Percentiles rank a stretch among this genome's conserved stretches.
phyloP scores from a whole-genome alignment of 1,140 invertebrate genomes.

The Phymorhynchus buccinoides region DNA sequence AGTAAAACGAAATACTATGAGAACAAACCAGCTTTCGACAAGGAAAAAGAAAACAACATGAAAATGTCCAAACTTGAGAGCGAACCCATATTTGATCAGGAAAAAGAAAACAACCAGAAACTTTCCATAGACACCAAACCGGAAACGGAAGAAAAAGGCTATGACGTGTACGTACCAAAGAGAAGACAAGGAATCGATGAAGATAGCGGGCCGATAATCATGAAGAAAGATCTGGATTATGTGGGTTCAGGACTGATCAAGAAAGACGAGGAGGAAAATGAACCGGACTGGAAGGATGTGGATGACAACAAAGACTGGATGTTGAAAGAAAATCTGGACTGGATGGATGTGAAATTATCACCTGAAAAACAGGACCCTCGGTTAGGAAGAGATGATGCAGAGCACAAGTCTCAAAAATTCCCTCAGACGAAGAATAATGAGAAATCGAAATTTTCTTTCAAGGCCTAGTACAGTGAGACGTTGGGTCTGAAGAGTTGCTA shows the following conservation, averaged over 20 bases:
- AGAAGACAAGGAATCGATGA: neutral
- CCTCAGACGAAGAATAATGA: no score
- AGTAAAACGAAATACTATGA: slow-evolving; percentile 1
- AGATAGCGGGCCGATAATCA: neutral
- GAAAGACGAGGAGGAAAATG: neutral
- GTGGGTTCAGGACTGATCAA: slow-evolving; percentile 30
- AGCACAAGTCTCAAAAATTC: no score
- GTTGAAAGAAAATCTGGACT: neutral
- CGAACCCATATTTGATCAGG: neutral
- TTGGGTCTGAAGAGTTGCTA: no score
- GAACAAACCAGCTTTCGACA: neutral
- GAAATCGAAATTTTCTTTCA: no score
- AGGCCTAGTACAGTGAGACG: no score
- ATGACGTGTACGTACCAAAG: neutral
- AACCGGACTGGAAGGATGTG: neutral
- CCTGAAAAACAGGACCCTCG: no score
- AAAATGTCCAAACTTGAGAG: no score
- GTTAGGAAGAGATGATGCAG: no score
- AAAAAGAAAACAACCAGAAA: neutral
- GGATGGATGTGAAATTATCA: neutral
- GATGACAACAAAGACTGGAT: no score
- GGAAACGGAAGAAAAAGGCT: neutral
- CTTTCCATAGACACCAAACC: slow-evolving; percentile 23
- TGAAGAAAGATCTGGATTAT: slow-evolving; percentile 15
- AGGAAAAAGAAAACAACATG: slow-evolving; percentile 8